Evolutionary conservation across 1,140 invertebrate species (phyloP), one percentile per base, ranked within the genome.

Genomic region (Lordiphosa mommai): DNA sequence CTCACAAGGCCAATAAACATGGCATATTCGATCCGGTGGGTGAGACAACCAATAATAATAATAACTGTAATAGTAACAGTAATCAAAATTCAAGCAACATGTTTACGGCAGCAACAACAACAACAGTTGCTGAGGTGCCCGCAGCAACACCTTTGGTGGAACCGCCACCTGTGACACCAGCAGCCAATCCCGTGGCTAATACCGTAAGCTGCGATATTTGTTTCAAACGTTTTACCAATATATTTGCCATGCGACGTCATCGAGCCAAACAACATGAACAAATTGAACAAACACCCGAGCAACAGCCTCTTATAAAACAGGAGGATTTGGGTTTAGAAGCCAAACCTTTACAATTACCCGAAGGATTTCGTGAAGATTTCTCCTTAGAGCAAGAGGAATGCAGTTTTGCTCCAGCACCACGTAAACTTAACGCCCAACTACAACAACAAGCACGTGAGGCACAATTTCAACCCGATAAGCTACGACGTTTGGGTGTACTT

Each of bases 1-100:
- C 98, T 17, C 96, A 98, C 91, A 97, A 96, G 88, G 96, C 96
- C 1, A 98, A 98, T 88, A 98, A 97, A 76, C 96, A 98, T 82
- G 96, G 96, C 6, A 96, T 97, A 48, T 96, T 95, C 67, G 92
- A 92, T 23, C 93, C 93, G 32, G 90, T 90, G 1, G 92, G 92
- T 6, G 89, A 77, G 58, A 37, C 85, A 89, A 89, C 89, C 43
- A 14, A 3, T 20, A 17, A 6, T 29, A 17, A n/a, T 12, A 53
- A 20, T 43, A 55, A 68, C 32, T 12, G 49, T 49, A 44, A 40
- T 56, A 61, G 43, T 32, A 66, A 53, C 41, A 71, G 47, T 89
- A 89, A 36, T 90, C 77, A 43, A 34, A 77, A 38, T 36, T 48
- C 32, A 5, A 66, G 34, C 10, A 71, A 10, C 6, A 57, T 2